phyloP scores from a whole-genome alignment of 1,140 invertebrate species.

The Arion vulgaris region DNA sequence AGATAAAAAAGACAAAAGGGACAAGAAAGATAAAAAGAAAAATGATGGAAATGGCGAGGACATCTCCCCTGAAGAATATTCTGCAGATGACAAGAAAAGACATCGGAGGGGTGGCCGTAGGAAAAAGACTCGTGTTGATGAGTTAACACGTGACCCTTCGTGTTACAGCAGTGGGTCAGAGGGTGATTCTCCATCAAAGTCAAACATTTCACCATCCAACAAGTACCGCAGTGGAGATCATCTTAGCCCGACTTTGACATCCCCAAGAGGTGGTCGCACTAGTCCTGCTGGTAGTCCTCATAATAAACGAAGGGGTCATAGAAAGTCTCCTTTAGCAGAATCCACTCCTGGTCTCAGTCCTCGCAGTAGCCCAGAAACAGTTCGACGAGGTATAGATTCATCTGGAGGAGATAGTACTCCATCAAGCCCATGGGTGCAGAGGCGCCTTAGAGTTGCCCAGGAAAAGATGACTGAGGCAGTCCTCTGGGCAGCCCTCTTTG shows the following conservation, averaged over 20 bases:
- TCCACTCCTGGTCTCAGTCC: conserved; percentile 58
- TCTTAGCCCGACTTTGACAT: conserved; percentile 56
- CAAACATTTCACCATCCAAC: not conserved
- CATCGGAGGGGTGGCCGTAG: conserved; percentile 59
- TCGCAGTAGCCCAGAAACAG: conserved; percentile 66
- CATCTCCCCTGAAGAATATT: conserved; percentile 52
- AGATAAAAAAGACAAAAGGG: conserved; percentile 48
- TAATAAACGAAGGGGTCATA: conserved; percentile 54
- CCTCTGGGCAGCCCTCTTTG: conserved; percentile 55
- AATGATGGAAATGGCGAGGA: conserved; percentile 33
- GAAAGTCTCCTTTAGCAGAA: conserved; percentile 66
- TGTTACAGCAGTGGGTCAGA: conserved; percentile 69
- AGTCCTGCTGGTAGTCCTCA: conserved; percentile 67
- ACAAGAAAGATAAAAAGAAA: conserved; percentile 32
- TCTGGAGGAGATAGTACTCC: conserved; percentile 59
- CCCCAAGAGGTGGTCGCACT: conserved; percentile 58
- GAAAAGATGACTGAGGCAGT: conserved; percentile 58
- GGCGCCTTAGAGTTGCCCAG: conserved; percentile 70
- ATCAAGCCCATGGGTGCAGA: conserved; percentile 75
- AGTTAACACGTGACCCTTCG: conserved; percentile 60
- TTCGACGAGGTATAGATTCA: conserved; percentile 54
- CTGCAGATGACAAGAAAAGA: conserved; percentile 60
- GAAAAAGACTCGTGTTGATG: conserved; percentile 63
- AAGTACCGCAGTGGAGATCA: conserved; percentile 44
- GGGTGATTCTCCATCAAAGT: conserved; percentile 51